Conservation (phyloP, 2,797 vertebrate genomes). For the Melanotaenia boesemani region DNA sequence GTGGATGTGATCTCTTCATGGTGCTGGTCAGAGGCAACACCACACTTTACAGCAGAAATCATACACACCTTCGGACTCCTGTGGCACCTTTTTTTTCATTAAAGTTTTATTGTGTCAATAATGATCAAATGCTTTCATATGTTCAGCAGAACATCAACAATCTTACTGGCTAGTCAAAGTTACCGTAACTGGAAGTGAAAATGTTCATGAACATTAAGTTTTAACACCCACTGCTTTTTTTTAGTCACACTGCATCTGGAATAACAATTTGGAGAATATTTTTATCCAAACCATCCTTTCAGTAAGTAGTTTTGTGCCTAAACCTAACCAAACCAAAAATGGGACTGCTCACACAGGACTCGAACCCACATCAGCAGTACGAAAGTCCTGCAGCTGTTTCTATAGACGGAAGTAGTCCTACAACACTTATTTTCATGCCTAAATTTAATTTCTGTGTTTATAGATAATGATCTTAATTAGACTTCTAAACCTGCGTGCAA, state of each 20-base stretch:
- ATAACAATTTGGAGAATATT: not conserved
- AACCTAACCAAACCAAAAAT: not conserved
- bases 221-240: not conserved
- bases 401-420: not conserved
- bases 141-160: not conserved
- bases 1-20: conserved; percentile 17
- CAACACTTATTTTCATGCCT: not conserved
- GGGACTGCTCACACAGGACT: not conserved
- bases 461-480: not conserved
- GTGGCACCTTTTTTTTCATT: not conserved
- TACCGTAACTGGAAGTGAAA: not conserved
- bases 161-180: not conserved
- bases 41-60: conserved; percentile 1
- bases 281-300: not conserved
- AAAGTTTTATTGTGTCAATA: not conserved
- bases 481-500: not conserved
- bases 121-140: not conserved
- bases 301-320: not conserved
- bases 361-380: not conserved
- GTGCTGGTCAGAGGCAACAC: conserved; percentile 18
- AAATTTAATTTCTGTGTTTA: not conserved
- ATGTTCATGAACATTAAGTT: not conserved
- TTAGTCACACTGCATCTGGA: not conserved
- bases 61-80: not conserved
- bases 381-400: not conserved